Base-by-base conservation (phyloP, 2,888 invertebrate genomes). In the Habrosyne pyritoides region DNA sequence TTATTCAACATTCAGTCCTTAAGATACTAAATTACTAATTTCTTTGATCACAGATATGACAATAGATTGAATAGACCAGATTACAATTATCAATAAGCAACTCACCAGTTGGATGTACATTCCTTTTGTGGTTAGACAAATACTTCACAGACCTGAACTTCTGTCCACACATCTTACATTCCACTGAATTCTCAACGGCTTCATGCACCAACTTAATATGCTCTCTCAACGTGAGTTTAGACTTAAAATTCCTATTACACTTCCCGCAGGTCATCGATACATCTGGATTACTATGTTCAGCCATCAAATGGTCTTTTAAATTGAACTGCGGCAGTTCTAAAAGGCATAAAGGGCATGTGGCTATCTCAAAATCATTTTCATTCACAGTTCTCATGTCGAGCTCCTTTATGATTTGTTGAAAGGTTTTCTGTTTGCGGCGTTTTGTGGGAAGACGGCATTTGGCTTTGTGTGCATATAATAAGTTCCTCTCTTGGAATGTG, bases 201-300 rank as follows among this genome's bases (percentile, higher is more conserved):
- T 80, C 74, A n/a, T 83, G 83, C 0, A 82, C 82, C 56, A 80
- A 26, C 51, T 74, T 73, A 0, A 81, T 69, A 33, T 82, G 81
- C 22, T 81, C 81, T 0, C 75, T 57, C 7, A 82, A 26, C 0
- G 81, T 81, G 36, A 80, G 42, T 14, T 71, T 69, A 0, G 77
- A 75, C 42, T 81, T 82, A 28, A 82, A 81, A 4, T 62, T 69
- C 26, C 73, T 60, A 0, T 73, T 65, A 46, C 81, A 81, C 0
- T 69, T 49, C 0, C 63, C 70, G 50, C 80, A 81, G 0, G 66
- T 69, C 21, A 69, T 22, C 0, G 61, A 56, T 0, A 64, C 61
- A 22, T 76, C 75, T 0, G 74, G 69, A 10, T 69, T 71, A 0
- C 69, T 59, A 30, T 79, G 81, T 10, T 71, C 75, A 0, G 62